A percentile compares a stretch with the other conserved stretches of the same genome.
phyloP scores from a whole-genome alignment of 2,113 vertebrate genomes.

The Grantiella picta region DNA sequence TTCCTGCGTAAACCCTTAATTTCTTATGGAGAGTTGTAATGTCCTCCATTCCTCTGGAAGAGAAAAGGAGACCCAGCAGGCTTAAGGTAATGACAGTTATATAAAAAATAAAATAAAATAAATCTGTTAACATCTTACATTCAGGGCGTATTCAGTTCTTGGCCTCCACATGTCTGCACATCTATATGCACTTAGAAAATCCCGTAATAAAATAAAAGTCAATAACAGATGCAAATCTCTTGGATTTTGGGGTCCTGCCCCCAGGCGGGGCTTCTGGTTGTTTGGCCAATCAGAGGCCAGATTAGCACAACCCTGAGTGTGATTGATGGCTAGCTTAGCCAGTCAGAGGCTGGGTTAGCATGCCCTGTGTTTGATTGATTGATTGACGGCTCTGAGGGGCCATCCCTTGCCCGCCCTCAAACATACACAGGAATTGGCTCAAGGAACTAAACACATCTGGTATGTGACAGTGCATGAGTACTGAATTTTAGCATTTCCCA shows the following conservation, averaged over 20 bases:
- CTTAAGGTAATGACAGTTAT: neutral
- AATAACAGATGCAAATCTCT: neutral
- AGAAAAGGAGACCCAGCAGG: neutral
- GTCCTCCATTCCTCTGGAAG: neutral
- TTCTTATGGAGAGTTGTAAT: neutral
- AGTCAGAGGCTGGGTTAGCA: fast-evolving
- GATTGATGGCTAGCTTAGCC: neutral
- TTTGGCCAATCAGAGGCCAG: neutral
- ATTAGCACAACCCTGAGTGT: fast-evolving
- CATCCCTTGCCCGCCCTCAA: fast-evolving
- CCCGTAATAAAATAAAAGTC: neutral
- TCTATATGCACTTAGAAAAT: neutral
- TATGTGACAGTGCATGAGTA: neutral
- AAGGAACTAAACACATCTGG: fast-evolving
- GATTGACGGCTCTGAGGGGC: neutral
- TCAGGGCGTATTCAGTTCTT: neutral
- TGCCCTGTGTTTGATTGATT: neutral
- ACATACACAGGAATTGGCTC: too few species aligned
- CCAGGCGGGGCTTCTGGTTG: fast-evolving
- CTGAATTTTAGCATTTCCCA: neutral
- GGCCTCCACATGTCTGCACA: neutral
- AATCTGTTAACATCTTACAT: neutral
- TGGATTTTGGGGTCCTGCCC: fast-evolving
- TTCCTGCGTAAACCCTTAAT: neutral
- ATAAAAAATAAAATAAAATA: neutral